Percentiles rank a stretch among this genome's conserved stretches.
phyloP scores from a whole-genome alignment of 2,113 vertebrate species.

The Tricholaema leucomelas region DNA sequence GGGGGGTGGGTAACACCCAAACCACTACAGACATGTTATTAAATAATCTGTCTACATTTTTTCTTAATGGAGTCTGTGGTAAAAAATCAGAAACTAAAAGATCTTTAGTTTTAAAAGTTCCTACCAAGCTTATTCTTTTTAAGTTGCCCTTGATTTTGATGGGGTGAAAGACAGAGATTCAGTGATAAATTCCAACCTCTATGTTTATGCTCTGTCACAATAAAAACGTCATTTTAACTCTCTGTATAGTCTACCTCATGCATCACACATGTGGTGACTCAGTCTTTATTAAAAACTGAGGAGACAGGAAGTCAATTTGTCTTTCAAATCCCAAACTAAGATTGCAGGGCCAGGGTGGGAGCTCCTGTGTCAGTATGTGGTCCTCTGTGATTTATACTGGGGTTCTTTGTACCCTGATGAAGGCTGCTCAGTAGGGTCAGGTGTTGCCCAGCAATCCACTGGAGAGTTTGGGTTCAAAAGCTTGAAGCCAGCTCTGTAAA shows the following conservation, averaged over 20 bases:
- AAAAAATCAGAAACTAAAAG: background rate
- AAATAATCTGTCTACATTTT: background rate
- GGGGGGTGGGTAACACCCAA: too few relatives aligned
- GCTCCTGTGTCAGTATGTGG: background rate
- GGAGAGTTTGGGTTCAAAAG: background rate
- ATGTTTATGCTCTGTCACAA: background rate
- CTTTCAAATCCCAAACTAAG: background rate
- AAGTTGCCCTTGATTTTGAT: background rate
- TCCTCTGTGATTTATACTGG: background rate
- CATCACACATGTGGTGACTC: background rate
- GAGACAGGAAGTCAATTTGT: background rate
- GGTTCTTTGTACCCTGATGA: background rate
- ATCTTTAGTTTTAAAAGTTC: background rate
- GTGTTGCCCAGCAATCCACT: background rate
- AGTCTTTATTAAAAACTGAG: background rate
- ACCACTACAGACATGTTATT: too few relatives aligned
- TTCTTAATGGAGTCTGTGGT: background rate
- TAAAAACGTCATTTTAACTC: background rate
- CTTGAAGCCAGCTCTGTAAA: background rate
- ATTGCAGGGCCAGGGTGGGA: background rate
- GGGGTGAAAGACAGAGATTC: background rate
- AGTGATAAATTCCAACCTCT: background rate
- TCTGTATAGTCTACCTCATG: background rate
- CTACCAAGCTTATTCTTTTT: background rate
- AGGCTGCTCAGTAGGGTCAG: background rate